Evolutionary conservation across 2,797 vertebrate species (phyloP), one percentile per base, ranked within the genome.

Genomic region (Leptatherina wallacei): DNA sequence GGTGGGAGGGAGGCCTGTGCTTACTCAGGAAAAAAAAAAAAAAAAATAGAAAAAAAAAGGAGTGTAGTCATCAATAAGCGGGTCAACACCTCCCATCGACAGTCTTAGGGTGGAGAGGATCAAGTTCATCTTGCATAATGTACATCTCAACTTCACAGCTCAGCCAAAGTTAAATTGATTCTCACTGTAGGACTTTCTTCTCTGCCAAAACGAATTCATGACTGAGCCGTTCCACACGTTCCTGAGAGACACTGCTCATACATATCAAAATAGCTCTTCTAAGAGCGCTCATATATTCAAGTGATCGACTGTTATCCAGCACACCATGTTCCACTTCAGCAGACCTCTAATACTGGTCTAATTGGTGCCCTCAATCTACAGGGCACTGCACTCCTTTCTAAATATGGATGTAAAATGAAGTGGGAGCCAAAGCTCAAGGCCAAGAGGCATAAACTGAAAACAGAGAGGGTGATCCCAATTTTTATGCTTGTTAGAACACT

Each of bases 51-150:
- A 86, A 10, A 35, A 32, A 32, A 32, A 32, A 32, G 6, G 6
- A 76, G 75, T 82, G 69, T 54, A 75, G 64, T 88, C 87, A 91
- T 91, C 86, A 84, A 88, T 91, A 88, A 82, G 61, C 7, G 10
- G 82, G 83, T 88, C 85, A 88, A 78, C 84, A 64, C 76, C 73
- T 80, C 71, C 30, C 69, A 87, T 85, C 44, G 71, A 84, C 84
- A 78, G 73, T 59, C 55, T 64, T 2, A 0, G 56, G 56, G 60
- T 71, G 63, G 58, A 76, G 76, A 75, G 84, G 78, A 75, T 90
- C 83, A 77, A 61, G 88, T 88, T 86, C 71, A 74, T 83, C 62
- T 78, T 84, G 75, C 63, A 85, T 76, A 84, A 86, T 79, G 88
- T 75, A 40, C 70, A 80, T 85, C 77, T 85, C 76, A 73, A 76